Conservation (phyloP, 30 jellyfish, hydroid and myxozoan genomes). For the Nemopilema nomurai region DNA sequence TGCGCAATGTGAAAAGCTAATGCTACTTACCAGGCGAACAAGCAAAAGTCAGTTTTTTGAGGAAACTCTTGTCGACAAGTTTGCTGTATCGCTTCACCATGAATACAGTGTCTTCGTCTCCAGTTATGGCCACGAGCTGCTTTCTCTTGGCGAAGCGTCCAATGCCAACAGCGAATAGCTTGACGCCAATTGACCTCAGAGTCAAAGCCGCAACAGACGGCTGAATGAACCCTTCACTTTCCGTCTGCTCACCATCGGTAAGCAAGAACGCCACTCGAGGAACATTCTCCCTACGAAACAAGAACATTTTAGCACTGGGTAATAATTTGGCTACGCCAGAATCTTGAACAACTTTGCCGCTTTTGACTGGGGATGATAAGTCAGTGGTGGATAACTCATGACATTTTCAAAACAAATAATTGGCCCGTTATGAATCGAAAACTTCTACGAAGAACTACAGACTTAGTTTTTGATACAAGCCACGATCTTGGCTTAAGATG, state of each 20-base stretch:
- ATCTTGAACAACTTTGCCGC: neutral
- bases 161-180: conserved; percentile 40
- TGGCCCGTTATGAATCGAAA: too few relatives aligned
- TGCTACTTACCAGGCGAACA: conserved; percentile 27
- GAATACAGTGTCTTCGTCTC: conserved; percentile 9
- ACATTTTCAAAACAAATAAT: too few relatives aligned
- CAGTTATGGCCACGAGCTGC: conserved; percentile 43
- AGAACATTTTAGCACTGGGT: neutral
- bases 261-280: conserved; percentile 48
- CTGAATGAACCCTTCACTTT: conserved; percentile 52
- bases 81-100: conserved; percentile 17
- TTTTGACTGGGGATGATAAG: too few relatives aligned
- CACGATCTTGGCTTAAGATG: too few relatives aligned
- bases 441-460: too few relatives aligned
- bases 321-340: neutral
- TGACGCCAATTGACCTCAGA: conserved; percentile 34
- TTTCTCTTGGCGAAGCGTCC: conserved; percentile 19
- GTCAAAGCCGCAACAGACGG: conserved; percentile 53
- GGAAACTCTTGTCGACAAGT: neutral
- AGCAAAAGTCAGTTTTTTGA: conserved; percentile 16
- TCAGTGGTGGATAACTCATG: too few relatives aligned
- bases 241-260: conserved; percentile 65
- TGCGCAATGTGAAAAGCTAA: neutral
- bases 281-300: conserved; percentile 24
- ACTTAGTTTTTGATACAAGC: too few relatives aligned